Evolutionary conservation across 2,797 vertebrate genomes (phyloP).

Genomic region (Acestrorhynchus altus): DNA sequence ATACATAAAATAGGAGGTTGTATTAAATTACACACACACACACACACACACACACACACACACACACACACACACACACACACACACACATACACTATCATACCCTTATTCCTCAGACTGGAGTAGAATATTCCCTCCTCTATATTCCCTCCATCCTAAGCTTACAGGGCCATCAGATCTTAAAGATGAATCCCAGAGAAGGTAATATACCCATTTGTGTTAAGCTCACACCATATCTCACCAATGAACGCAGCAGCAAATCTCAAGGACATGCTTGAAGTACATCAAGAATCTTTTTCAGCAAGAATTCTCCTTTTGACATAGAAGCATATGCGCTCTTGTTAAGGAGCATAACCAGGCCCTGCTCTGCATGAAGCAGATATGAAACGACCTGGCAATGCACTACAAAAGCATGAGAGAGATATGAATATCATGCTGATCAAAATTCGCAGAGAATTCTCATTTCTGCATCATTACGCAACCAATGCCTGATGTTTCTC

Average conservation of each 20-base stretch:
- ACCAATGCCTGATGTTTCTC: background rate
- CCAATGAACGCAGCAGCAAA: background rate
- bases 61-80: background rate
- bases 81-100: background rate
- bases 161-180: constrained; percentile 22
- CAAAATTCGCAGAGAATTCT: background rate
- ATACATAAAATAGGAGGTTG: too few species aligned
- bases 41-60: too few species aligned
- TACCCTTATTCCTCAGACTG: background rate
- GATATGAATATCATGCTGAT: background rate
- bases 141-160: background rate
- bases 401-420: background rate
- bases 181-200: background rate
- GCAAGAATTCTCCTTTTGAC: background rate
- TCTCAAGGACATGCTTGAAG: constrained; percentile 18
- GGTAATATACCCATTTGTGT: background rate
- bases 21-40: too few species aligned
- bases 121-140: background rate
- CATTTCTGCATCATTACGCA: background rate
- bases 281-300: background rate
- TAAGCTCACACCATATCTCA: background rate
- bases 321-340: background rate
- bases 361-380: background rate
- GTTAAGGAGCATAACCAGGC: background rate
- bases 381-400: background rate